Evolutionary conservation across 2,113 vertebrate genomes (phyloP).

Genomic region (Pteropus alecto): DNA sequence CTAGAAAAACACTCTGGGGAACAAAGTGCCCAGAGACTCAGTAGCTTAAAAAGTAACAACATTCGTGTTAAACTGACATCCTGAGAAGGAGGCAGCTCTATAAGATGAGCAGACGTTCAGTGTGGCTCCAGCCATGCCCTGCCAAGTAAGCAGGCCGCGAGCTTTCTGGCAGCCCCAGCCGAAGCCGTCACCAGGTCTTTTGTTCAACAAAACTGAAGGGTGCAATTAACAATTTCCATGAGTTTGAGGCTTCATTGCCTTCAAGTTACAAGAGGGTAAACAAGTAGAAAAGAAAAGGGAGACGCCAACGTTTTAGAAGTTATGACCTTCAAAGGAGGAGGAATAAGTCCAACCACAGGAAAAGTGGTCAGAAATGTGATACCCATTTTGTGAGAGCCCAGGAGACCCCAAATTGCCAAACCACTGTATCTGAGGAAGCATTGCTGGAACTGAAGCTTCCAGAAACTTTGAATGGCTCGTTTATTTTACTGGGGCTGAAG

Average conservation of each 20-base stretch:
- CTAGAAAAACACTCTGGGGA: not conserved
- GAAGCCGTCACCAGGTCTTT: not conserved
- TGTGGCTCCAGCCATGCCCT: not conserved
- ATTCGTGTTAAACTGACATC: too few species aligned
- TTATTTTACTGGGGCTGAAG: not conserved
- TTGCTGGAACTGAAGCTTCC: not conserved
- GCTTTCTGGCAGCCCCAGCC: not conserved
- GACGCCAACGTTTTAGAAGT: conserved; percentile 27
- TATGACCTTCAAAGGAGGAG: not conserved
- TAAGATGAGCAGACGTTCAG: not conserved
- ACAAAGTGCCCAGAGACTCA: not conserved
- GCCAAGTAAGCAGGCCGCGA: not conserved
- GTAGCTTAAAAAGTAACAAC: not conserved
- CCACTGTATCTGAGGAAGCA: not conserved
- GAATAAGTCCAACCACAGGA: not conserved
- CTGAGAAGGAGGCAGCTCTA: not conserved
- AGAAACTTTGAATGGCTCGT: conserved; percentile 26
- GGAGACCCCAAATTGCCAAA: conserved; percentile 14
- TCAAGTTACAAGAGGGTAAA: not conserved
- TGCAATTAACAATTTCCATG: not conserved
- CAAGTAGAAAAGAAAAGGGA: not conserved
- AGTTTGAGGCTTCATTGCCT: not conserved
- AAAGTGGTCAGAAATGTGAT: conserved; percentile 35
- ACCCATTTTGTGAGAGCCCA: not conserved
- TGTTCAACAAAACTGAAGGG: not conserved